Base-by-base conservation (phyloP, 2,797 vertebrate species). In the Coreius guichenoti region DNA sequence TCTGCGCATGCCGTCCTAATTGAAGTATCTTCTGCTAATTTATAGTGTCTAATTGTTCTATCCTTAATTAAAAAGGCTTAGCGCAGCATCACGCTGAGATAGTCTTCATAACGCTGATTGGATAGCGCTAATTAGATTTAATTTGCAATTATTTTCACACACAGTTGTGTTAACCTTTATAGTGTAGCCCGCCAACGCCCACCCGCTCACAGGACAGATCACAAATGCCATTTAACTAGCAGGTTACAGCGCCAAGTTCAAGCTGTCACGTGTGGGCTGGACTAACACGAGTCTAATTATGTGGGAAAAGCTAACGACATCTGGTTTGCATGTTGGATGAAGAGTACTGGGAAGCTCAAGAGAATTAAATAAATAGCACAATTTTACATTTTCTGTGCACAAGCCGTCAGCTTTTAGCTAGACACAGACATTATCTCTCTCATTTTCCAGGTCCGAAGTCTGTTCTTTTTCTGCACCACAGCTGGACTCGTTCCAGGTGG, bases 141-240 rank as follows among this genome's bases (percentile, higher is more conserved):
- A 89, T 91, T 87, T 89, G 90, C 88, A 88, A 91, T 91, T 91
- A 91, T 90, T 91, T 91, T 88, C 86, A 70, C 91, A 94, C 93
- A 93, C 89, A 91, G 92, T 89, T 86, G 92, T 86, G 86, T 87
- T 89, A 93, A 91, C 90, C 93, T 94, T 94, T 93, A 95, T 61
- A 94, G 94, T 94, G 92, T 92, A 91, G 92, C 76, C 88, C 86
- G 17, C 51, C 36, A 81, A 63, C 5, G 49, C 63, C 82, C 92
- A 92, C 90, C 92, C 93, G 94, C 94, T 93, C 92, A 93, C 91
- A 93, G 88, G 86, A 89, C 91, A 61, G 74, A 84, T 81, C 73
- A 81, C 51, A 36, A 86, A 89, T 73, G 86, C 84, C 89, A 91
- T 90, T 89, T 80, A 85, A 36, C 61, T 89, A 87, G 82, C 43